Evolutionary conservation across 2,797 vertebrate genomes (phyloP), one percentile per base, ranked within the genome.

Genomic region (Hippopotamyrus pictus): DNA sequence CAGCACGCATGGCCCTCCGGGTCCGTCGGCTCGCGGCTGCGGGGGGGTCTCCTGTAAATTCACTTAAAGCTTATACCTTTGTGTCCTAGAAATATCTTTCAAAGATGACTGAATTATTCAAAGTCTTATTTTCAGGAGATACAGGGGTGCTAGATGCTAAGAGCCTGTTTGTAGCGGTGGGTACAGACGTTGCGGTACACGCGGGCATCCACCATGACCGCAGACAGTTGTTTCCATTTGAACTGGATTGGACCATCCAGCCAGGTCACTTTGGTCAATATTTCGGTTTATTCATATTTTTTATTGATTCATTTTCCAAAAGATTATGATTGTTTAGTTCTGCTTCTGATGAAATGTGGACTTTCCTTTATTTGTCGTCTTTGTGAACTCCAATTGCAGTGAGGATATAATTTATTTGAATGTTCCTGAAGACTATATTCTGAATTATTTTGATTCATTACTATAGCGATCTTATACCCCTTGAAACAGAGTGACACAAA

Each of bases 41-140:
- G 51, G 11, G 54, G 57, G 54, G 33, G 50, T 37, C n/a, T 19
- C 11, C n/a, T 41, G 89, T 29, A 86, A 46, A 86, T 86, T 86
- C 89, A 73, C 41, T 86, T 89, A 86, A 19, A 85, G 59, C 88
- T 76, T 69, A 51, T 62, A 73, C 62, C 59, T 65, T 54, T 50
- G 83, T 54, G 59, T 73, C 44, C 46, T 22, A 84, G 46, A 62
- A 86, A 73, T 48, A 86, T 86, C 46, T 65, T 69, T 86, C 25
- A 37, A 48, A 89, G 59, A 53, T 17, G 46, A 86, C 57, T 48
- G 44, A 86, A 73, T 89, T 50, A 89, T 89, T 51, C 37, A 51
- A 73, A 37, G 69, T n/a, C 46, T 48, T 69, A 50, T 51, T 89
- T 48, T n/a, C n/a, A 51, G 82, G 79, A 33, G 25, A 62, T 19